These are phyloP conservation scores for Euplagia quadripunctaria DNA, from an alignment of 2,888 invertebrate species.

Conservation along the genomic window DNA sequence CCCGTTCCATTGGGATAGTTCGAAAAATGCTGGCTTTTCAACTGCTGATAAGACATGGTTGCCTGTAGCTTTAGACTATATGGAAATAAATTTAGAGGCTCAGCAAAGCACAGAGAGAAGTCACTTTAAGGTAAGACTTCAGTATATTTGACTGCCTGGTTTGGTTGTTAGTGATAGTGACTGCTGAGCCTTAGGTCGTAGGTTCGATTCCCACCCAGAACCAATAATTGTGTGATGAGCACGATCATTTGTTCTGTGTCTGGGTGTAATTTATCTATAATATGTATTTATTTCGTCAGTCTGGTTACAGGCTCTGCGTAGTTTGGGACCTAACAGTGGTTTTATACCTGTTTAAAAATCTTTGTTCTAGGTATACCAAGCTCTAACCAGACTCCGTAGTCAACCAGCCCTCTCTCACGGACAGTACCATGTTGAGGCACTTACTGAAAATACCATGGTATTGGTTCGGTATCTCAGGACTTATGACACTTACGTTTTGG, in stretches of 20 bases:
- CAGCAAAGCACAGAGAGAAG: slow-evolving; percentile 82
- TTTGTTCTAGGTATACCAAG: slow-evolving; percentile 83
- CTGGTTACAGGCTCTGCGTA: background rate
- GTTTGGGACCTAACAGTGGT: too few species aligned
- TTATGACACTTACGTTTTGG: slow-evolving; percentile 69
- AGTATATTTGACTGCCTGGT: too few species aligned
- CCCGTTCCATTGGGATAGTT: slow-evolving; percentile 89
- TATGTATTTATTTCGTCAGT: background rate
- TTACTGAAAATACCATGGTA: slow-evolving; percentile 62
- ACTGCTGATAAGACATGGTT: slow-evolving; percentile 87
- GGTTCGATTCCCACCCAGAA: too few species aligned
- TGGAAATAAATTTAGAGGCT: slow-evolving; percentile 83
- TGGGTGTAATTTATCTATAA: background rate
- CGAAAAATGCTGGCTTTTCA: slow-evolving; percentile 88
- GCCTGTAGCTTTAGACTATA: slow-evolving; percentile 89
- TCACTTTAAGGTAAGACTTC: slow-evolving; percentile 75
- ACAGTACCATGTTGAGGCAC: slow-evolving; percentile 63
- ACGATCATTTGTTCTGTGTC: too few species aligned
- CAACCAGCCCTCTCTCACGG: slow-evolving; percentile 77
- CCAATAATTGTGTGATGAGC: too few species aligned
- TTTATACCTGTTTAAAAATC: background rate
- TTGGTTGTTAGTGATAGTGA: too few species aligned
- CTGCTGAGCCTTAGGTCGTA: too few species aligned
- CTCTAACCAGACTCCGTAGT: slow-evolving; percentile 81
- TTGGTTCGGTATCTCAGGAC: slow-evolving; percentile 65